Evolutionary conservation across 2,113 vertebrate genomes (phyloP).

Genomic region (Xenopus tropicalis): UCB_Xtro_10.0 CM004444.2:108713001-108713500

Average conservation of each 20-base stretch:
- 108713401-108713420: constrained; percentile 95
- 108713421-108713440: constrained; percentile 85
- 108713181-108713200: too few species aligned
- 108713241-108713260: constrained; percentile 46
- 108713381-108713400: constrained; percentile 90
- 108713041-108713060: too few species aligned
- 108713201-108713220: too few species aligned
- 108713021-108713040: too few species aligned
- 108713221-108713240: too few species aligned
- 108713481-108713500: constrained; percentile 78
- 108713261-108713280: constrained; percentile 81
- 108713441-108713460: constrained; percentile 89
- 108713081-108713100: too few species aligned
- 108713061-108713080: too few species aligned
- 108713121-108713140: too few species aligned
- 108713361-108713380: constrained; percentile 80
- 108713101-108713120: too few species aligned
- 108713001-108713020: too few species aligned
- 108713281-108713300: constrained; percentile 90
- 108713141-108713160: too few species aligned
- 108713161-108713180: too few species aligned
- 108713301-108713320: constrained; percentile 94
- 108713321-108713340: constrained; percentile 96
- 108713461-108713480: constrained; percentile 81
- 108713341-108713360: constrained; percentile 93